These are phyloP conservation scores for Mactra quadrangularis DNA, from an alignment of 1,140 invertebrate species.

Conservation along the genomic window DNA sequence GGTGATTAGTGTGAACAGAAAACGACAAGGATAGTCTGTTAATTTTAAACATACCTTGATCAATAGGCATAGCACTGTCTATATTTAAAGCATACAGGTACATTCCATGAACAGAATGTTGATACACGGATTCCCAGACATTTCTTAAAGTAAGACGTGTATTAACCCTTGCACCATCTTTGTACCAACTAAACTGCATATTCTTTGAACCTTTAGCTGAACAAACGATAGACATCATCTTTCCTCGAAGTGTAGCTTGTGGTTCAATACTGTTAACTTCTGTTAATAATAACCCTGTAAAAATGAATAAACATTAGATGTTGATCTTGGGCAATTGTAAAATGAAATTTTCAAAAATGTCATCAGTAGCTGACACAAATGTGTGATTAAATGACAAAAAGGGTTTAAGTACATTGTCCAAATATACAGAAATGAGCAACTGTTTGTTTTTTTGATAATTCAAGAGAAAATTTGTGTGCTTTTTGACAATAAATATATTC, in stretches of 20 bases:
- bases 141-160: slow-evolving; percentile 60
- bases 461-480: no score
- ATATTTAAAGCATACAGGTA: slow-evolving; percentile 68
- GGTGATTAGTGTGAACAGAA: no score
- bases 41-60: slow-evolving; percentile 67
- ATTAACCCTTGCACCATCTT: slow-evolving; percentile 63
- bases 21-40: no score
- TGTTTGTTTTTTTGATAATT: no score
- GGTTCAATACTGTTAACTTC: slow-evolving; percentile 62
- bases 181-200: slow-evolving; percentile 70
- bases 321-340: no score
- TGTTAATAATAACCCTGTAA: slow-evolving; percentile 62
- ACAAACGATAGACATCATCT: slow-evolving; percentile 67
- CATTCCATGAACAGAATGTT: slow-evolving; percentile 58
- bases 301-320: no score
- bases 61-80: slow-evolving; percentile 67
- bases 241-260: slow-evolving; percentile 63
- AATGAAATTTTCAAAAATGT: no score
- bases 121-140: slow-evolving; percentile 66
- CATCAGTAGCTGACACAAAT: no score
- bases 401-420: no score
- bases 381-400: no score
- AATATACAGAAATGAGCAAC: no score
- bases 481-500: no score
- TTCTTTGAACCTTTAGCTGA: slow-evolving; percentile 63